Evolutionary conservation across 2,888 invertebrate species (phyloP).

Genomic region (Lithophane ornitopus): DNA sequence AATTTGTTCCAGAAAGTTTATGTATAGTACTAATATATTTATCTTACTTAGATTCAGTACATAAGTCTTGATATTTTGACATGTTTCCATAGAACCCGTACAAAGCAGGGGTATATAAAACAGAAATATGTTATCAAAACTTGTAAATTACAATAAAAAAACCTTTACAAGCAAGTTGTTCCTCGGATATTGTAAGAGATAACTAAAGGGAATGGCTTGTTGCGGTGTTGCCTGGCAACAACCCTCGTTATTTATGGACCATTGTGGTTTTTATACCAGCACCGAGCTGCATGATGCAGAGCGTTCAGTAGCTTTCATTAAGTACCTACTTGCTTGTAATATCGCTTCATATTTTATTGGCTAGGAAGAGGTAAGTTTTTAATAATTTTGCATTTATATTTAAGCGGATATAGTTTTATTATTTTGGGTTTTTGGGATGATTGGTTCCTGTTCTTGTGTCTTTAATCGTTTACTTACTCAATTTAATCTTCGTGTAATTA

Average conservation of each 20-base stretch:
- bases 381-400: not conserved
- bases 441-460: not conserved
- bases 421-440: not conserved
- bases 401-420: not conserved
- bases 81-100: not conserved
- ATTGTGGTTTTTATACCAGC: constrained; percentile 52
- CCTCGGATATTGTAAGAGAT: constrained; percentile 44
- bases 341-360: constrained; percentile 6
- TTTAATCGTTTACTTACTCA: not conserved
- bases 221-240: constrained; percentile 31
- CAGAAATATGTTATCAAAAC: not conserved
- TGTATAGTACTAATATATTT: no score
- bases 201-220: constrained; percentile 43
- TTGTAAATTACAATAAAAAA: constrained; percentile 6
- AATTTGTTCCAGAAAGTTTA: no score
- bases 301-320: constrained; percentile 31
- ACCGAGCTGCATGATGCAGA: constrained; percentile 29
- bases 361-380: not conserved
- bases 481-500: not conserved
- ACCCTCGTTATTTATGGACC: constrained; percentile 49
- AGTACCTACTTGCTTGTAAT: constrained; percentile 11
- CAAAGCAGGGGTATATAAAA: not conserved
- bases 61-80: not conserved
- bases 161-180: constrained; percentile 12
- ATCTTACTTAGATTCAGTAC: not conserved